Evolutionary conservation across 2,888 invertebrate species (phyloP).

Genomic region (Hemicrepidius hirtus): DNA sequence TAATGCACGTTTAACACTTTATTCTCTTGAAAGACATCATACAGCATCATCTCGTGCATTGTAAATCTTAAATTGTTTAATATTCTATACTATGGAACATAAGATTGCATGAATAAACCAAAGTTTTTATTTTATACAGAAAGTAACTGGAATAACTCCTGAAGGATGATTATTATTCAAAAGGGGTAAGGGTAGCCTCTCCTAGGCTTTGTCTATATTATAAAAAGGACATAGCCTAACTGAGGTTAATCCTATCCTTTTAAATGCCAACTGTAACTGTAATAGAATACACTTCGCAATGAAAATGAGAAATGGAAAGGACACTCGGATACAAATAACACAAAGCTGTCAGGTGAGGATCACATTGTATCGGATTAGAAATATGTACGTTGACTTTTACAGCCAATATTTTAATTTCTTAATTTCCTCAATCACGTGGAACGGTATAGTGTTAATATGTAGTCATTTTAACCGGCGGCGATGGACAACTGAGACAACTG

Average conservation of each 20-base stretch:
- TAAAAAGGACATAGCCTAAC: constrained; percentile 77
- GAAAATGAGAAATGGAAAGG: not conserved
- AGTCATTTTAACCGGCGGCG: too few relatives aligned
- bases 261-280: constrained; percentile 34
- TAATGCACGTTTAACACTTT: constrained; percentile 32
- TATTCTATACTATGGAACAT: constrained; percentile 9
- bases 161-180: not conserved
- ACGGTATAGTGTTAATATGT: too few relatives aligned
- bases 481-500: too few relatives aligned
- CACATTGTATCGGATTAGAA: too few relatives aligned
- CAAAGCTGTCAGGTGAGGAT: too few relatives aligned
- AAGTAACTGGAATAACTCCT: not conserved
- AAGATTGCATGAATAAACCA: not conserved
- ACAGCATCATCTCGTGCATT: constrained; percentile 16
- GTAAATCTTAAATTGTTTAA: constrained; percentile 16
- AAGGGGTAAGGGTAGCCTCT: constrained; percentile 74
- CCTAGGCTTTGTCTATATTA: constrained; percentile 78
- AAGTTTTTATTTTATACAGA: not conserved
- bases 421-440: too few relatives aligned
- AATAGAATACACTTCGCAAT: not conserved
- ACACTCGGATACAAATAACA: too few relatives aligned
- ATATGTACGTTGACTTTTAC: too few relatives aligned
- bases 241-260: constrained; percentile 77
- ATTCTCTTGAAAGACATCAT: constrained; percentile 21
- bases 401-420: too few relatives aligned